Conservation (phyloP, 2,888 invertebrate species). For the Dicranocentrus wangi region DNA sequence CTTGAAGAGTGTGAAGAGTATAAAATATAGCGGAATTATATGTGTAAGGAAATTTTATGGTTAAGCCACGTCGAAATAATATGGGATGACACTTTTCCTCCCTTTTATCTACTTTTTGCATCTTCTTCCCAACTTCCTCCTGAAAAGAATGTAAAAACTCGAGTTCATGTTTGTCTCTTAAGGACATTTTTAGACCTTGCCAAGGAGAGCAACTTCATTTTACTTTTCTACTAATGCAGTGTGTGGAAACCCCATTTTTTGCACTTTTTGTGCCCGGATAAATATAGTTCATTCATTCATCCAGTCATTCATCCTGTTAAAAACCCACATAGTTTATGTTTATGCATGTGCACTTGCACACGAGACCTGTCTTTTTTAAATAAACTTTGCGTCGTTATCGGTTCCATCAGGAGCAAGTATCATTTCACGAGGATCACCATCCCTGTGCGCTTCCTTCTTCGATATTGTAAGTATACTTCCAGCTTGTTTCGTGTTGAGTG, state of each 20-base stretch:
- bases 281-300: conserved; percentile 63
- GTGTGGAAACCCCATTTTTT: too few species aligned
- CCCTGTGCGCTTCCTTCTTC: not conserved
- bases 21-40: too few species aligned
- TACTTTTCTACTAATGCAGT: not conserved
- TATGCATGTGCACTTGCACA: conserved; percentile 6
- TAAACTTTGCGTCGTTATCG: conserved; percentile 25
- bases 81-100: conserved; percentile 56
- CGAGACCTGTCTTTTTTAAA: not conserved
- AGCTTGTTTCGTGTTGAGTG: not conserved
- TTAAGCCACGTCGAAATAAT: conserved; percentile 56
- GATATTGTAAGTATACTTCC: not conserved
- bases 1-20: too few species aligned
- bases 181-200: conserved; percentile 58
- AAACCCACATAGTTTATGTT: not conserved
- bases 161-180: conserved; percentile 47
- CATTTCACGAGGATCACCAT: conserved; percentile 37
- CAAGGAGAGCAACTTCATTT: conserved; percentile 49
- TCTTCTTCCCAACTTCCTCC: conserved; percentile 37
- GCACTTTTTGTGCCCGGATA: conserved; percentile 35
- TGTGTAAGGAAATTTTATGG: conserved; percentile 60
- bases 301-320: conserved; percentile 32
- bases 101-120: conserved; percentile 62
- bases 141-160: conserved; percentile 23
- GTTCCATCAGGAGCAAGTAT: conserved; percentile 17